Percentiles rank a stretch among this genome's conserved stretches.
Evolutionary conservation across 2,888 invertebrate species (phyloP).

Genomic region (Micoletzkya japonica): DNA sequence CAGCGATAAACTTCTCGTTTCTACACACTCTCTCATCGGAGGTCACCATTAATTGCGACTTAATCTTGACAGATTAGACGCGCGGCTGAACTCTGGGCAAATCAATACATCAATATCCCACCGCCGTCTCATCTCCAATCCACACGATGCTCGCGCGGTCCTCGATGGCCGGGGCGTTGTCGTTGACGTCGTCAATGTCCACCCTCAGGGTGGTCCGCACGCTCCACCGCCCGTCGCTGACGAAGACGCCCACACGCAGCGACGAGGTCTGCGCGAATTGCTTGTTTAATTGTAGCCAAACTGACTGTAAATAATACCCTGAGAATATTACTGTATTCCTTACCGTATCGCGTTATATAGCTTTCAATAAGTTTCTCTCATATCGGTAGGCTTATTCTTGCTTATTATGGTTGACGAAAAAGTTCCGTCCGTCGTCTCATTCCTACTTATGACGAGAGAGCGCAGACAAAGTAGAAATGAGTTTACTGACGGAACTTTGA

Average conservation of each 20-base stretch:
- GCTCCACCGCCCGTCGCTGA: conserved; percentile 46
- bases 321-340: too few relatives aligned
- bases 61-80: neutral
- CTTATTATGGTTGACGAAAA: too few relatives aligned
- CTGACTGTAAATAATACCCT: conserved; percentile 21
- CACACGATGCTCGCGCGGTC: conserved; percentile 26
- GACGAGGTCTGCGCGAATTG: conserved; percentile 31
- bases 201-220: conserved; percentile 76
- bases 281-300: neutral
- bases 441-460: too few relatives aligned
- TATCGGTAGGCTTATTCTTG: too few relatives aligned
- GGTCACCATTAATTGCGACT: neutral
- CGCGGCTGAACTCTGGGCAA: neutral
- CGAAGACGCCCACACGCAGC: conserved; percentile 44
- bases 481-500: too few relatives aligned
- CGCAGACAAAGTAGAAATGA: too few relatives aligned
- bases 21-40: neutral
- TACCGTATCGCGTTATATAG: too few relatives aligned
- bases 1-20: too few relatives aligned
- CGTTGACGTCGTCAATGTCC: conserved; percentile 86
- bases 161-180: conserved; percentile 85
- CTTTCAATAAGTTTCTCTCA: too few relatives aligned
- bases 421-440: too few relatives aligned
- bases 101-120: neutral
- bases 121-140: conserved; percentile 2